Percentiles rank a stretch among this genome's conserved stretches.
Conservation (phyloP, 2,888 invertebrate genomes). For the Euzophera pinguis region DNA sequence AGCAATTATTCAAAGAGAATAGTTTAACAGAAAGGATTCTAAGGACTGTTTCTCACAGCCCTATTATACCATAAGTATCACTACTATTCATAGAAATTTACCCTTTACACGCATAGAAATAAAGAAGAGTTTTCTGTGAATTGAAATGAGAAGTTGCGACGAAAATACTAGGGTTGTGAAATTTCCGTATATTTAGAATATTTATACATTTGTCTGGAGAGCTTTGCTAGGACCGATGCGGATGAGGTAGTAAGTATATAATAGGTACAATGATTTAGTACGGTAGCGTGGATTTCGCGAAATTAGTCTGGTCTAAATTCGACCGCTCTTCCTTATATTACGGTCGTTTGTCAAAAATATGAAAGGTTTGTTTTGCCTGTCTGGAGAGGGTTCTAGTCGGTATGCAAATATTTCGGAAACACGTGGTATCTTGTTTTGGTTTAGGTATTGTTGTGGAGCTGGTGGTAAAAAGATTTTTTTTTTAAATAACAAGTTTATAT, state of each 20-base stretch:
- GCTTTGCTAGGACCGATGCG: slow-evolving; percentile 54
- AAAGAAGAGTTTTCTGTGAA: slow-evolving; percentile 25
- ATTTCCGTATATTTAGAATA: slow-evolving; percentile 75
- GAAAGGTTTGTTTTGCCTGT: slow-evolving; percentile 24
- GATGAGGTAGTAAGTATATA: slow-evolving; percentile 68
- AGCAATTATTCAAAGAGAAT: slow-evolving; percentile 81
- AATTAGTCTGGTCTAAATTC: slow-evolving; percentile 66
- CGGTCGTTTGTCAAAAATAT: slow-evolving; percentile 32
- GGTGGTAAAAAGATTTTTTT: too few species aligned
- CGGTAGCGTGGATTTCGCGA: slow-evolving; percentile 65
- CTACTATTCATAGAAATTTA: slow-evolving; percentile 17
- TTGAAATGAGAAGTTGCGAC: slow-evolving; percentile 10
- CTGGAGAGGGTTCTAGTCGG: neutral
- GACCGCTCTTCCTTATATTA: slow-evolving; percentile 55
- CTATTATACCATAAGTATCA: slow-evolving; percentile 28
- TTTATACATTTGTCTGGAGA: slow-evolving; percentile 72
- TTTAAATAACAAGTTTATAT: too few species aligned
- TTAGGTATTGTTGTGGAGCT: too few species aligned
- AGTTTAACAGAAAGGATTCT: slow-evolving; percentile 80
- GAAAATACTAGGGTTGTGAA: slow-evolving; percentile 32
- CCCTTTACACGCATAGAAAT: slow-evolving; percentile 9
- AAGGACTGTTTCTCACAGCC: slow-evolving; percentile 39
- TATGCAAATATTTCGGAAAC: neutral
- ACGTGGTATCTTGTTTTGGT: too few species aligned
- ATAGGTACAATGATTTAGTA: slow-evolving; percentile 74